phyloP scores from a whole-genome alignment of 23 tunicate species.

The Aplidium turbinatum region DNA sequence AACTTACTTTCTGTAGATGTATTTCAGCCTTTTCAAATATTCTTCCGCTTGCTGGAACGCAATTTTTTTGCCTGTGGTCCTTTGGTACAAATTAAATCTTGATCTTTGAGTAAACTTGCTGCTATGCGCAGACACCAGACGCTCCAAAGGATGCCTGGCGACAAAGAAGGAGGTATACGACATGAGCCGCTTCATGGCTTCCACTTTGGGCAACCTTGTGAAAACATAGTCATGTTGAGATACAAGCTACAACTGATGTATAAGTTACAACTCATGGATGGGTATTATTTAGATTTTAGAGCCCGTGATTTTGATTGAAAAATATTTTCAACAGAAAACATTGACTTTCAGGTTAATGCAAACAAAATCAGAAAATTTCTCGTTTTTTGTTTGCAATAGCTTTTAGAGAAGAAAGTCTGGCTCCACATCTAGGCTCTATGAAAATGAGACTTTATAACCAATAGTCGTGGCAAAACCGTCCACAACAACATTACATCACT shows the following conservation, averaged over 20 bases:
- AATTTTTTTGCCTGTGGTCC: background rate
- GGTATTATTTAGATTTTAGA: background rate
- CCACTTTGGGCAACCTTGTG: conserved; percentile 2
- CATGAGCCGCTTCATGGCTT: conserved; percentile 28
- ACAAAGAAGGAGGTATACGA: conserved; percentile 54
- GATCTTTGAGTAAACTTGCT: conserved; percentile 47
- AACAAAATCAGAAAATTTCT: background rate
- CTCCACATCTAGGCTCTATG: background rate
- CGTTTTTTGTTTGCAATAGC: no score
- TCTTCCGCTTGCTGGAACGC: conserved; percentile 8
- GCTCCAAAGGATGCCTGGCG: conserved; percentile 47
- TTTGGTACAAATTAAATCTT: background rate
- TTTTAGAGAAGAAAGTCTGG: no score
- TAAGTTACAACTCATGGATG: no score
- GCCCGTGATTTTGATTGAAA: background rate
- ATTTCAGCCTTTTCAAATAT: background rate
- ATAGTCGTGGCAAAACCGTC: no score
- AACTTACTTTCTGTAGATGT: background rate
- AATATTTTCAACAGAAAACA: background rate
- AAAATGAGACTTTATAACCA: no score
- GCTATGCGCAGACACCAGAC: conserved; percentile 61
- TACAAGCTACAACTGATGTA: no score
- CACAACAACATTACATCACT: no score
- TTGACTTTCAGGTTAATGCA: background rate
- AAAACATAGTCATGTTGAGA: background rate